phyloP scores from a whole-genome alignment of 2,888 invertebrate genomes.

The Morpho helenor region DNA sequence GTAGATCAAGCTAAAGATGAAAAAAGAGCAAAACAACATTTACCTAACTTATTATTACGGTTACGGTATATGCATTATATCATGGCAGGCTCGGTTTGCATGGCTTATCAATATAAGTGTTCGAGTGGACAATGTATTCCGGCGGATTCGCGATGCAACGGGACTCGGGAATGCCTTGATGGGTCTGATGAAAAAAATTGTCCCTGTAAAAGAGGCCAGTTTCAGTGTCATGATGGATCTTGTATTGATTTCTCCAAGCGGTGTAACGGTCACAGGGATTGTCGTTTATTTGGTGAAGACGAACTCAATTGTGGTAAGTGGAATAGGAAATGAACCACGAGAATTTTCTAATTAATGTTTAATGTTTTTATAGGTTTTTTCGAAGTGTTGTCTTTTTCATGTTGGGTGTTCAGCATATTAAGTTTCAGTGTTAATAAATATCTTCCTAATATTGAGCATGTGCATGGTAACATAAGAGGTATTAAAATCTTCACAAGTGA shows the following conservation, averaged over 20 bases:
- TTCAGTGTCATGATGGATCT: conserved; percentile 81
- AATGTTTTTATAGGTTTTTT: not conserved
- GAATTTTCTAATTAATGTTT: not conserved
- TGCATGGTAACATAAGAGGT: too few species aligned
- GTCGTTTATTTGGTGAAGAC: conserved; percentile 79
- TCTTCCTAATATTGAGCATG: too few species aligned
- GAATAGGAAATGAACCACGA: not conserved
- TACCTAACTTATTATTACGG: conserved; percentile 36
- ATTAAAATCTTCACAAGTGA: too few species aligned
- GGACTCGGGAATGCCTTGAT: conserved; percentile 72
- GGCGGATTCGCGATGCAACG: conserved; percentile 73
- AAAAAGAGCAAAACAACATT: not conserved
- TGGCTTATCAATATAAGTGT: conserved; percentile 82
- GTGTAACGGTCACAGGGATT: conserved; percentile 82
- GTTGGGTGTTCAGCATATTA: too few species aligned
- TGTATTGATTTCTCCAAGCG: conserved; percentile 81
- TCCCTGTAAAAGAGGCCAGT: conserved; percentile 70
- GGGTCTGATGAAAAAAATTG: conserved; percentile 65
- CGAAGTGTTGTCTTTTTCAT: not conserved
- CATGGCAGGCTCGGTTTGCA: conserved; percentile 72
- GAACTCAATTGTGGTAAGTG: conserved; percentile 77
- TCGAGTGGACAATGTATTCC: conserved; percentile 81
- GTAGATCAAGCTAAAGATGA: too few species aligned
- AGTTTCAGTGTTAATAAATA: too few species aligned
- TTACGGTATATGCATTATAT: conserved; percentile 54